Conservation (phyloP, 2,797 vertebrate species). For the Ctenopoma multispine region DNA sequence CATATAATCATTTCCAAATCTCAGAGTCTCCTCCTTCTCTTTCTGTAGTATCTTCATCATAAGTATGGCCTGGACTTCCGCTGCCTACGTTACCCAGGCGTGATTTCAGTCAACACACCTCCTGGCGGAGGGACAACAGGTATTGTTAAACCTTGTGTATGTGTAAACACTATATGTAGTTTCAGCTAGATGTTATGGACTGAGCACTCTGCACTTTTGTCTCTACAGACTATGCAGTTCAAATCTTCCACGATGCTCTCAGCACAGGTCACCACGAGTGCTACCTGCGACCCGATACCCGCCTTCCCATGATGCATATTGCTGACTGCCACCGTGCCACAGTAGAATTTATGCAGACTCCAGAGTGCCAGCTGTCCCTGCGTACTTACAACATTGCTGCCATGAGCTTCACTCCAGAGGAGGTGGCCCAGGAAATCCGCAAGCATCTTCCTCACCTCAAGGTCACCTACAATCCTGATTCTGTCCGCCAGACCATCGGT, state of each 20-base stretch:
- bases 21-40: slow-evolving; percentile 20
- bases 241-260: slow-evolving; percentile 87
- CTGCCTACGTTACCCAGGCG: slow-evolving; percentile 86
- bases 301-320: slow-evolving; percentile 89
- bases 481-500: slow-evolving; percentile 84
- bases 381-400: slow-evolving; percentile 88
- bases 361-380: slow-evolving; percentile 80
- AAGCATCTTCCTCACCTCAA: slow-evolving; percentile 84
- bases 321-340: slow-evolving; percentile 88
- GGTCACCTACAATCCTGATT: slow-evolving; percentile 85
- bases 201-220: slow-evolving; percentile 17
- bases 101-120: slow-evolving; percentile 83
- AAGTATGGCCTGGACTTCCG: slow-evolving; percentile 87
- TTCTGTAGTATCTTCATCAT: slow-evolving; percentile 85
- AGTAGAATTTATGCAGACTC: slow-evolving; percentile 85
- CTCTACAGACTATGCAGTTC: slow-evolving; percentile 84
- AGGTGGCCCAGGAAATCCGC: slow-evolving; percentile 83
- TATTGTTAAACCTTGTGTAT: slow-evolving; percentile 42
- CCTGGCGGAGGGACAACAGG: slow-evolving; percentile 87
- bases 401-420: slow-evolving; percentile 87
- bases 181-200: background rate
- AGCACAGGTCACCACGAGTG: slow-evolving; percentile 84
- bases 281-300: slow-evolving; percentile 84
- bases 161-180: background rate
- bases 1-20: background rate